Conservation (phyloP, 2,888 invertebrate genomes). For the Eupithecia vulgata region DNA sequence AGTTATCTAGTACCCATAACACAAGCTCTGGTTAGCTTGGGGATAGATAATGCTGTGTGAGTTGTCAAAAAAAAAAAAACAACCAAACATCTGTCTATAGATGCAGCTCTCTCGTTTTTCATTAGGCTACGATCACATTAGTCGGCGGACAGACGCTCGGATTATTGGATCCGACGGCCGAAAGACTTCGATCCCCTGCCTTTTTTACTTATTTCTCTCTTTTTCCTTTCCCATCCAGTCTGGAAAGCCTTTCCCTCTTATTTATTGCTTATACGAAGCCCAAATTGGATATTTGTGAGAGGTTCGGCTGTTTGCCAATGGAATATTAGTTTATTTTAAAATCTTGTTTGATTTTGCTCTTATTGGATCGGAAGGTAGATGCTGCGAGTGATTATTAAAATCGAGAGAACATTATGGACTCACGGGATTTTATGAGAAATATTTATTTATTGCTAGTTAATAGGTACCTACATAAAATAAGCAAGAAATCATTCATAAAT, state of each 20-base stretch:
- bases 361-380: neutral
- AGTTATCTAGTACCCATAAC: no score
- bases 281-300: slow-evolving; percentile 83
- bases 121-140: slow-evolving; percentile 84
- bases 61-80: no score
- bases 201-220: slow-evolving; percentile 75
- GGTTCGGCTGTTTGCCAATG: slow-evolving; percentile 72
- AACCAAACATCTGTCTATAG: slow-evolving; percentile 51
- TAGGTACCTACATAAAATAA: no score
- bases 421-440: neutral
- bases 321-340: slow-evolving; percentile 62
- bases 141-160: slow-evolving; percentile 81
- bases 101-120: slow-evolving; percentile 71
- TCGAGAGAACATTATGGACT: neutral
- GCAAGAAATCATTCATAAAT: no score
- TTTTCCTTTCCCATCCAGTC: slow-evolving; percentile 64
- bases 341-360: slow-evolving; percentile 36
- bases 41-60: no score
- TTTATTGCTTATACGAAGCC: slow-evolving; percentile 83
- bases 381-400: neutral
- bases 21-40: no score
- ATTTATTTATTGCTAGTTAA: neutral
- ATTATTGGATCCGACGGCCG: slow-evolving; percentile 84
- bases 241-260: slow-evolving; percentile 83
- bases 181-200: slow-evolving; percentile 80